Evolutionary conservation across 2,113 vertebrate species (phyloP).

Genomic region (Amazona vittata): DNA sequence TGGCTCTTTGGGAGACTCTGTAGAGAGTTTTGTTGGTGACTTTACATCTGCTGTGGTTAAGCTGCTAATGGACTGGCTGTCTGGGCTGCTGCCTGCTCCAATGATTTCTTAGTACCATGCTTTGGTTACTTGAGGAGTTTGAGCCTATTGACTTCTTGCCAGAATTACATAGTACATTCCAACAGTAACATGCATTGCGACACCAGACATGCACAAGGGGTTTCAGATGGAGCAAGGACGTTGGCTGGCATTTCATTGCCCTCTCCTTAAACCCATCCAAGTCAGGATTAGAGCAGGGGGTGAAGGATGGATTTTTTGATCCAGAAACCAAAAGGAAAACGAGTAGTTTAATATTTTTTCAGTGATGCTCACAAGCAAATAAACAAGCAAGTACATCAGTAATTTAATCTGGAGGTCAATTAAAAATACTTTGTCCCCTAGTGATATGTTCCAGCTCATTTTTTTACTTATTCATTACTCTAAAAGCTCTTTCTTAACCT

Average conservation of each 20-base stretch:
- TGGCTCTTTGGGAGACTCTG: constrained; percentile 3
- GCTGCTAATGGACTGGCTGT: constrained; percentile 39
- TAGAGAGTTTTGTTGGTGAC: neutral
- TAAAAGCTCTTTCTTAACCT: neutral
- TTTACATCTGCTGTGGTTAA: constrained; percentile 44
- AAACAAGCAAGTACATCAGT: neutral
- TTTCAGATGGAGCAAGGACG: neutral
- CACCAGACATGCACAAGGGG: neutral
- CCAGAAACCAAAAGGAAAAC: neutral
- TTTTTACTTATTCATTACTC: neutral
- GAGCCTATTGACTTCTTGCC: neutral
- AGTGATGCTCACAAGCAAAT: neutral
- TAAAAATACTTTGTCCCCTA: neutral
- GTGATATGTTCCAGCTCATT: neutral
- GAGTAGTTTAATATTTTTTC: neutral
- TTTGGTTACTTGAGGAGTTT: neutral
- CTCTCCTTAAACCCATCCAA: neutral
- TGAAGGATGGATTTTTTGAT: neutral
- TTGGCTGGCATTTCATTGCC: neutral
- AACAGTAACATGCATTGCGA: neutral
- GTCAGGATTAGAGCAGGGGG: neutral
- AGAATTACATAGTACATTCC: neutral
- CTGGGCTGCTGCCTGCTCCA: constrained; percentile 11
- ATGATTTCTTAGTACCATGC: neutral
- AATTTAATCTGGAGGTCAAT: neutral